These are phyloP conservation scores for Dorcus hopei DNA, from an alignment of 2,888 invertebrate genomes.

Conservation along the genomic window DNA sequence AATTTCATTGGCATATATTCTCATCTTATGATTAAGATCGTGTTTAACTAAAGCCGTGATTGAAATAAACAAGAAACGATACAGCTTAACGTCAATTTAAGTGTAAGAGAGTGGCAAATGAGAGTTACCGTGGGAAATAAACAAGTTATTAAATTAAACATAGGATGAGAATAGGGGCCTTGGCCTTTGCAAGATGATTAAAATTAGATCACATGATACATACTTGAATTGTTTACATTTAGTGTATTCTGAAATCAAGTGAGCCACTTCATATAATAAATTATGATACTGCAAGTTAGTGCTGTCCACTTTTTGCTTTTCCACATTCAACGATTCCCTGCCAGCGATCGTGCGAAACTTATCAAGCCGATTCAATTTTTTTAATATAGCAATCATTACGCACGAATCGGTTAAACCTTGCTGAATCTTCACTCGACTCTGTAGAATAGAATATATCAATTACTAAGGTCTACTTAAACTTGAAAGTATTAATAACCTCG, in stretches of 20 bases:
- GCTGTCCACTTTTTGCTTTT: constrained; percentile 86
- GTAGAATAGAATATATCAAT: constrained; percentile 30
- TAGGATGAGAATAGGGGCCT: no score
- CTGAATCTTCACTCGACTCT: constrained; percentile 60
- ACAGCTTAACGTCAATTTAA: no score
- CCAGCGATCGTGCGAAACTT: constrained; percentile 83
- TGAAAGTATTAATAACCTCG: constrained; percentile 47
- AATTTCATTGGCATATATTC: no score
- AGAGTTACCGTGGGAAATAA: no score
- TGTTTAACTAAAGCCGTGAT: no score
- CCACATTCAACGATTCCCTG: constrained; percentile 75
- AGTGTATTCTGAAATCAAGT: constrained; percentile 90
- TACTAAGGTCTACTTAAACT: constrained; percentile 1
- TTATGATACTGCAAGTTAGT: constrained; percentile 90
- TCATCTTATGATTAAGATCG: no score
- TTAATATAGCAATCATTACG: constrained; percentile 75
- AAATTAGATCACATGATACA: constrained; percentile 28
- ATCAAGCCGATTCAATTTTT: constrained; percentile 86
- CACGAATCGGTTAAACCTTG: constrained; percentile 71
- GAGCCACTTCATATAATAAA: constrained; percentile 88
- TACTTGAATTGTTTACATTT: constrained; percentile 92
- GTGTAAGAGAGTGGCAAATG: no score
- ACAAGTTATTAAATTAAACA: no score
- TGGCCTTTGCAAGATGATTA: no score
- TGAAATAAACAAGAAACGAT: no score